Percentiles rank a stretch among this genome's conserved stretches.
Evolutionary conservation across 2,113 vertebrate genomes (phyloP).

Genomic region (Lepus europaeus): DNA sequence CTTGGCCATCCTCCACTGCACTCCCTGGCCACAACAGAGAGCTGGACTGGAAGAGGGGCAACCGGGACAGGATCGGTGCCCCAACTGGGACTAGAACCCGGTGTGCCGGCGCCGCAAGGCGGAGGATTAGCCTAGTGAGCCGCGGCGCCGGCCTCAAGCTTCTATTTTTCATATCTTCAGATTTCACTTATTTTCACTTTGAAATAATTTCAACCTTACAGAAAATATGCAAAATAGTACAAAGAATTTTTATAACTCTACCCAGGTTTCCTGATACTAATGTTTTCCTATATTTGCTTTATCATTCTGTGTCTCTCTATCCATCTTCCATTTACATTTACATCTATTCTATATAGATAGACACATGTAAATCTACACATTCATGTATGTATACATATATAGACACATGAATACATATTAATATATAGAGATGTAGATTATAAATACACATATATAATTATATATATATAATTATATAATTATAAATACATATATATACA

Average conservation of each 20-base stretch:
- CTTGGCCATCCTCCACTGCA: no score
- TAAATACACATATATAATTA: neutral
- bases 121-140: no score
- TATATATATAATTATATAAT: no score
- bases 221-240: neutral
- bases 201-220: slow-evolving; percentile 30
- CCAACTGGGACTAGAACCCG: no score
- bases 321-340: neutral
- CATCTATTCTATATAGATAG: neutral
- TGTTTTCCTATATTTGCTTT: neutral
- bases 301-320: neutral
- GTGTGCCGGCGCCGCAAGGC: no score
- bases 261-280: neutral
- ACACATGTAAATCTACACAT: neutral
- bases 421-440: neutral
- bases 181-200: neutral
- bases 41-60: no score
- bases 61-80: no score
- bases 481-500: neutral
- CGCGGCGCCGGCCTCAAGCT: neutral
- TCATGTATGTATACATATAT: neutral
- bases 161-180: neutral
- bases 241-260: neutral
- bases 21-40: no score
- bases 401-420: neutral